These are phyloP conservation scores for Hydropotes inermis DNA, from an alignment of 2,113 vertebrate species.

Conservation along the genomic window DNA sequence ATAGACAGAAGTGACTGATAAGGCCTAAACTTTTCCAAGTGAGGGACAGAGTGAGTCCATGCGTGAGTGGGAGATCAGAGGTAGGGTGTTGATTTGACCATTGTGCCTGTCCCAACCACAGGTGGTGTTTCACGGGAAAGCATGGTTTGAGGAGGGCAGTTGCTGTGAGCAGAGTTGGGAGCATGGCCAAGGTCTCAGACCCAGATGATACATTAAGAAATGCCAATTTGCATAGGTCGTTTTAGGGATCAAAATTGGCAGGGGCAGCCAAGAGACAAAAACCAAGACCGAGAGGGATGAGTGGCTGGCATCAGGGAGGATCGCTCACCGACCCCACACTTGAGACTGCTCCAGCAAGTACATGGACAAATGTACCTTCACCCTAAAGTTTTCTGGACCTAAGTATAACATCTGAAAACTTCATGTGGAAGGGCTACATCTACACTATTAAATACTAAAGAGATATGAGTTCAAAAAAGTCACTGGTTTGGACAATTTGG, in stretches of 20 bases:
- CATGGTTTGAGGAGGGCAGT: too few relatives aligned
- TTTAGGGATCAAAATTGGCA: not conserved
- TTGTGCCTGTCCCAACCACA: not conserved
- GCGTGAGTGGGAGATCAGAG: rapidly evolving
- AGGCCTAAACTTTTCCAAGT: not conserved
- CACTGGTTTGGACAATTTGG: not conserved
- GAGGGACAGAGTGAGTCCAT: not conserved
- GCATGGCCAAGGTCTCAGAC: not conserved
- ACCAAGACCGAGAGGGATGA: not conserved
- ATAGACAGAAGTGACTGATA: not conserved
- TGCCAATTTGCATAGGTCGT: not conserved
- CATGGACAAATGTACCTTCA: not conserved
- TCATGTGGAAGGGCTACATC: not conserved
- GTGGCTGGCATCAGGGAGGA: not conserved
- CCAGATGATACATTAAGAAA: not conserved
- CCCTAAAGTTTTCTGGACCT: not conserved
- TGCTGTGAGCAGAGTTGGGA: not conserved
- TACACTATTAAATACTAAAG: not conserved
- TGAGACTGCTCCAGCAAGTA: not conserved
- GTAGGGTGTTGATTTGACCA: not conserved
- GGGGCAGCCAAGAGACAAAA: not conserved
- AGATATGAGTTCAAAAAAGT: not conserved
- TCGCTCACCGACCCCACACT: not conserved
- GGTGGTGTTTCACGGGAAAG: not conserved
- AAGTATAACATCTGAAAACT: not conserved